Evolutionary conservation across 1,140 invertebrate genomes (phyloP).

Genomic region (Tigriopus japonicus): DNA sequence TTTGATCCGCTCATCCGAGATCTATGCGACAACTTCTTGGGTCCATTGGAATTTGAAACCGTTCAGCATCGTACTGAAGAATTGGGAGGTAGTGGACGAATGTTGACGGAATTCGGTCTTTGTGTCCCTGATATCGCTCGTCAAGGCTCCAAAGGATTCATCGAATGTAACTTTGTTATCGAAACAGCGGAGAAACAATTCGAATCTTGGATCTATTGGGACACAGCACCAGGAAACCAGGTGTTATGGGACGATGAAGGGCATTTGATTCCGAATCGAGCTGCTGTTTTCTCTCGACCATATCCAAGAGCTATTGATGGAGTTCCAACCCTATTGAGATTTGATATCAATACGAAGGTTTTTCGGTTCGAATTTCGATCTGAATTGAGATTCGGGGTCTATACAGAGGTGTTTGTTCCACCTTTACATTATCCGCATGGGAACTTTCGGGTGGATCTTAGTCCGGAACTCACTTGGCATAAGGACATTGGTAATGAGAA

Average conservation of each 20-base stretch:
- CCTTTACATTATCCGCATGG: background rate
- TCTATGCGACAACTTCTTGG: too few species aligned
- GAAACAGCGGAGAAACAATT: background rate
- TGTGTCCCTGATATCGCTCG: background rate
- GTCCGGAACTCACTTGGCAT: too few species aligned
- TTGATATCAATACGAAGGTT: background rate
- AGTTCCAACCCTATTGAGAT: background rate
- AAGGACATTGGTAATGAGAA: too few species aligned
- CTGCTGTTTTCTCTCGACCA: background rate
- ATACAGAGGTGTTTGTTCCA: background rate
- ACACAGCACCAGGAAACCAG: background rate
- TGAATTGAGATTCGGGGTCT: background rate
- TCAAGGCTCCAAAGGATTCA: background rate
- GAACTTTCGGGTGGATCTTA: too few species aligned
- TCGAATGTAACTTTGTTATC: background rate
- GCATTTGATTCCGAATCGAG: background rate
- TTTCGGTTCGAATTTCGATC: background rate
- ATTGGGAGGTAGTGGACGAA: background rate
- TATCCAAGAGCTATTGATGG: background rate
- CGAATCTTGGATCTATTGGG: background rate
- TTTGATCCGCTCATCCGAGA: too few species aligned
- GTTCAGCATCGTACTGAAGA: too few species aligned
- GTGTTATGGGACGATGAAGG: background rate
- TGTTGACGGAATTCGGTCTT: background rate
- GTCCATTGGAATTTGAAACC: too few species aligned